Evolutionary conservation across 2,113 vertebrate species (phyloP), one percentile per base, ranked within the genome.

Genomic region (Equus quagga): DNA sequence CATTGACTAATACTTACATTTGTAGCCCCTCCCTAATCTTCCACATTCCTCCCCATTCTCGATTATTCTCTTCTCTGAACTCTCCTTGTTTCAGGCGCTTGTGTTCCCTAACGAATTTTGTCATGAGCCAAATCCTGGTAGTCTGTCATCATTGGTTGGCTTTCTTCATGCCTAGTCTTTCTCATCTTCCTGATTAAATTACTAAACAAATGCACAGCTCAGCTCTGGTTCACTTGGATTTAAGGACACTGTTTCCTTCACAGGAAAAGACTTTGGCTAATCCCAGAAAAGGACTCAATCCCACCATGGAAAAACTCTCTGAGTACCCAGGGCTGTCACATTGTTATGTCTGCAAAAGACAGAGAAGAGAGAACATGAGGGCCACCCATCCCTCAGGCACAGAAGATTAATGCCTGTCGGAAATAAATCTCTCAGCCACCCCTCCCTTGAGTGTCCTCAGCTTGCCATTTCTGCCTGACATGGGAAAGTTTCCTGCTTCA

Each of bases 111-210:
- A 28, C 33, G 87, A 75, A 79, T 67, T 94, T 73, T 75, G 41
- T 60, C 13, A 49, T 51, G 26, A 73, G 13, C 9, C 62, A 81
- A 83, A 82, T 65, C n/a, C n/a, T 44, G 49, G 4, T 17, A 75
- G 36, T 24, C 33, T 85, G 88, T 70, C 4, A 9, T 76, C 49
- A n/a, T 12, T 58, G 28, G n/a, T 62, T 80, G 69, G 21, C 58
- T 93, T 90, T 84, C 36, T 46, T 28, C 12, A 15, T 75, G 36
- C 17, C 19, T 87, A 26, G 31, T 64, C 36, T 80, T 62, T 72
- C 72, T 84, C 49, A 56, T n/a, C 24, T 69, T 95, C 69, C 83
- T 51, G 49, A 83, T 44, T 62, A 89, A 83, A 92, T 73, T 85
- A 3, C 41, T 64, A 67, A 72, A 51, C 18, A 92, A 73, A 83